phyloP scores from a whole-genome alignment of 2,888 invertebrate species.

The Troides helena region DNA sequence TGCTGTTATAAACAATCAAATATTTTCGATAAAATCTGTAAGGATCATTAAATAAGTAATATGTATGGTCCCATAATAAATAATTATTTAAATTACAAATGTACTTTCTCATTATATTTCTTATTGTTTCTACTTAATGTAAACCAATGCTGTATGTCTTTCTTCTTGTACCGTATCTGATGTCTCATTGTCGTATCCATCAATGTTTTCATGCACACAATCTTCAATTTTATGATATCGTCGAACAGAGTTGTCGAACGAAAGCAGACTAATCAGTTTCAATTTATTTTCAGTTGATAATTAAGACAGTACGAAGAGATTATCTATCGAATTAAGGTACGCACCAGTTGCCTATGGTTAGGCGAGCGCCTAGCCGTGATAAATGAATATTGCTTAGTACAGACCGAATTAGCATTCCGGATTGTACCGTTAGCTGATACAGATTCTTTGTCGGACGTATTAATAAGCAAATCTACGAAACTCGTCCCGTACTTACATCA shows the following conservation, averaged over 20 bases:
- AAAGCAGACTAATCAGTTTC: no score
- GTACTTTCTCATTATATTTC: no score
- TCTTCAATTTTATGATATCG: background rate
- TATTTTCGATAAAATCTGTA: no score
- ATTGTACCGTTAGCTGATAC: slow-evolving; percentile 50
- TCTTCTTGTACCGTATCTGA: no score
- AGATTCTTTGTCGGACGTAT: slow-evolving; percentile 70
- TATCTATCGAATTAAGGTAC: slow-evolving; percentile 48
- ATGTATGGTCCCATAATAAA: no score
- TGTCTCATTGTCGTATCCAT: background rate
- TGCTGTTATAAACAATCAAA: no score
- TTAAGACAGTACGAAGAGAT: slow-evolving; percentile 45
- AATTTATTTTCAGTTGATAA: slow-evolving; percentile 41
- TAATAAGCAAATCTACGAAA: slow-evolving; percentile 70
- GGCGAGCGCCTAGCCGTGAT: slow-evolving; percentile 47
- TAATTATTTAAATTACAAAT: no score
- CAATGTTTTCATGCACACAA: background rate
- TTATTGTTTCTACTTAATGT: no score
- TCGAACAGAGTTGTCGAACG: no score
- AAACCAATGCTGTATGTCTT: no score
- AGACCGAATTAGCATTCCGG: slow-evolving; percentile 54
- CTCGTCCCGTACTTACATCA: slow-evolving; percentile 54
- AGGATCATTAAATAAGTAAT: no score
- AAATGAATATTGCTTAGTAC: slow-evolving; percentile 60
- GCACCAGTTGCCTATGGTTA: slow-evolving; percentile 48